phyloP scores from a whole-genome alignment of 1,140 invertebrate genomes.

The Pentalonia nigronervosa region DNA sequence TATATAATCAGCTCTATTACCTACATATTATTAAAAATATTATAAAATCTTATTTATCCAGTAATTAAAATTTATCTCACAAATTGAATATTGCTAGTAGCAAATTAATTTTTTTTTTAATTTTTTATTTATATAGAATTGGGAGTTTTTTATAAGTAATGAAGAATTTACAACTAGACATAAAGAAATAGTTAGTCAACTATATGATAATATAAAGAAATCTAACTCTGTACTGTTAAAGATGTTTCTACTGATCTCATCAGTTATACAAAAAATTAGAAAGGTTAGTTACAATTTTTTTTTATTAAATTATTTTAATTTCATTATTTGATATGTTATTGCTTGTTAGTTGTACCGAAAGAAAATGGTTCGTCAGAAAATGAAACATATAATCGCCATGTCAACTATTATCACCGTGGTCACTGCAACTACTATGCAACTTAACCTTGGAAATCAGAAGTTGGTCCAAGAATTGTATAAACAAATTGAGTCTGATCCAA shows the following conservation, averaged over 20 bases:
- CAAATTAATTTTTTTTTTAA: neutral
- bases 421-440: slow-evolving; percentile 40
- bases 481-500: slow-evolving; percentile 36
- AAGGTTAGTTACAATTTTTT: slow-evolving; percentile 29
- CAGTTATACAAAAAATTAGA: slow-evolving; percentile 35
- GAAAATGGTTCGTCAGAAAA: neutral
- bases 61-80: neutral
- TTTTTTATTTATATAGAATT: slow-evolving; percentile 71
- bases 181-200: slow-evolving; percentile 67
- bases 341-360: slow-evolving; percentile 24
- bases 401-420: slow-evolving; percentile 45
- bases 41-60: neutral
- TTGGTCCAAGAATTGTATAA: slow-evolving; percentile 27
- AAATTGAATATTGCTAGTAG: neutral
- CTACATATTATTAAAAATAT: neutral
- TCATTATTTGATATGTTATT: neutral
- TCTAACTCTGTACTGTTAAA: slow-evolving; percentile 22
- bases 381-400: slow-evolving; percentile 50
- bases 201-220: slow-evolving; percentile 30
- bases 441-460: neutral
- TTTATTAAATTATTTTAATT: neutral
- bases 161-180: slow-evolving; percentile 76
- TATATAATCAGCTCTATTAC: no score
- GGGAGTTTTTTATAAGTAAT: slow-evolving; percentile 80
- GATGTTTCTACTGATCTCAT: slow-evolving; percentile 44